Evolutionary conservation across 2,888 invertebrate species (phyloP), one percentile per base, ranked within the genome.

Genomic region (Melinopterus prodromus): DNA sequence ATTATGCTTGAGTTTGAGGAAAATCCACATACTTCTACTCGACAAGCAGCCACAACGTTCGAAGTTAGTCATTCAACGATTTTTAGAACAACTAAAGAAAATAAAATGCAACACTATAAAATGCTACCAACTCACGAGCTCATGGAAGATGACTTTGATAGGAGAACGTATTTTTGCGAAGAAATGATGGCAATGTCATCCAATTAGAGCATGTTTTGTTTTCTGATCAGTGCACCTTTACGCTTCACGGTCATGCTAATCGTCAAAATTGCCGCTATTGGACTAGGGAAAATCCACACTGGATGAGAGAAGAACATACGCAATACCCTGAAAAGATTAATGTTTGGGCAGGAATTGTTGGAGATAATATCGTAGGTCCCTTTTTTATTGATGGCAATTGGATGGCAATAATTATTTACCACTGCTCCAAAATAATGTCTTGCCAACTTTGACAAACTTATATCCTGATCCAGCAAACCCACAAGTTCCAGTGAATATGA

Each of bases 101-200:
- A 14, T 16, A 79, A 53, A 53, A 53, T 12, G 9, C 12, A 53
- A 53, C 7, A 2, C 53, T 53, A 53, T 53, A 53, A 53, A 76
- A 71, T 79, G 74, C n/a, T 38, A 38, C 35, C 70, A n/a, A 38
- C 76, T 76, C 80, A 74, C 71, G 80, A 80, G 72, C 71, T 80
- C 15, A 76, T 37, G 36, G 77, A 79, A 76, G 79, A 81, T 53
- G 78, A 81, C 70, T 71, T 70, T 35, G 79, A 79, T 79, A 37
- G 80, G 16, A 70, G 81, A 75, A 77, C 69, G n/a, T 16, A 79
- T 69, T 81, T 81, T 79, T 81, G 81, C 77, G 77, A 81, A 36
- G 77, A 70, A 77, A 81, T 79, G 81, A 81, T 81, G 81, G 76
- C 38, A 77, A 70, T 70, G 35, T 26, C 6, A 77, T 69, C 77